Evolutionary conservation across 2,113 vertebrate species (phyloP).

Genomic region (Tupaia chinensis): DNA sequence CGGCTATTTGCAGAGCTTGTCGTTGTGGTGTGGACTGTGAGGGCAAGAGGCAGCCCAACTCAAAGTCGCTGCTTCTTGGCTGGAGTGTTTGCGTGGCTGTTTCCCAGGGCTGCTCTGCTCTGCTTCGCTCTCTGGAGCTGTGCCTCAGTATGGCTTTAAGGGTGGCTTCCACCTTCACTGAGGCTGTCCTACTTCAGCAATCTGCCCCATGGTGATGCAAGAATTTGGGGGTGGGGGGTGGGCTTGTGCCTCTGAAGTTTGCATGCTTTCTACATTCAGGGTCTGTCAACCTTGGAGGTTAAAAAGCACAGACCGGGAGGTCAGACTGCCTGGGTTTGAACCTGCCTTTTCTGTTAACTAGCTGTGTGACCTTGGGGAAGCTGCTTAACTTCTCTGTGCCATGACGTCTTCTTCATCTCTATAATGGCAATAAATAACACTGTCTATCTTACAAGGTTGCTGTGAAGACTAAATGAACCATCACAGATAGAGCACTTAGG

Average conservation of each 20-base stretch:
- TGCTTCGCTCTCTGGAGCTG: background rate
- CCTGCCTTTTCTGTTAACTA: background rate
- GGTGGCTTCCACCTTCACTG: background rate
- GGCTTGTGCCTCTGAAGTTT: background rate
- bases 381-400: slow-evolving; percentile 41
- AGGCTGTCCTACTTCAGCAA: background rate
- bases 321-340: background rate
- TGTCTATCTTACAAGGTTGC: background rate
- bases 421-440: background rate
- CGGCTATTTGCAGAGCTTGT: slow-evolving; percentile 66
- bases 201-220: background rate
- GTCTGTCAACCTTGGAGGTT: background rate
- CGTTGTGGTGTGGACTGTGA: background rate
- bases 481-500: background rate
- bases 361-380: slow-evolving; percentile 22
- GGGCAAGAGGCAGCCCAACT: slow-evolving; percentile 16
- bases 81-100: background rate
- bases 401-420: background rate
- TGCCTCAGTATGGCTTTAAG: background rate
- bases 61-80: background rate
- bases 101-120: background rate
- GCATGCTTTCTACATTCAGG: background rate
- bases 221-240: background rate
- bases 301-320: background rate
- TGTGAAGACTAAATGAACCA: background rate